Percentiles rank a stretch among this genome's conserved stretches.
Evolutionary conservation across 2,888 invertebrate genomes (phyloP).

Genomic region (Drosophila niveifrons): DNA sequence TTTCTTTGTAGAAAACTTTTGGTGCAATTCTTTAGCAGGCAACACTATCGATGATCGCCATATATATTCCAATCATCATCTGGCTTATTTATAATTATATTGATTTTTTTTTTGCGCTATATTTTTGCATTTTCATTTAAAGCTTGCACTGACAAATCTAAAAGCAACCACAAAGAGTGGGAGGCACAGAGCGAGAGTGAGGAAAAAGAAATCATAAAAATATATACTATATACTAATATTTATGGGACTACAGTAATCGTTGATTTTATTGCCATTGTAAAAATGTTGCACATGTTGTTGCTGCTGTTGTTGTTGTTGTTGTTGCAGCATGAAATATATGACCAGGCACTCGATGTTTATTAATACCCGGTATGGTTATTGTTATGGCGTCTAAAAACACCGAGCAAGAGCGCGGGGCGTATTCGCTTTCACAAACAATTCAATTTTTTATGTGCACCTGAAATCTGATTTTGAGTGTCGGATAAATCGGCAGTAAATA

Average conservation of each 20-base stretch:
- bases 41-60: background rate
- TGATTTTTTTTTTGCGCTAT: background rate
- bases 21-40: no score
- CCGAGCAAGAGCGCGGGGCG: background rate
- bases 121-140: conserved; percentile 20
- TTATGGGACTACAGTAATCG: conserved; percentile 76
- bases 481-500: background rate
- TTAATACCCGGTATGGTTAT: conserved; percentile 46
- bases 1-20: background rate
- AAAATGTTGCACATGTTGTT: conserved; percentile 44
- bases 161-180: conserved; percentile 6
- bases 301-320: conserved; percentile 23
- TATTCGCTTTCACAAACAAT: background rate
- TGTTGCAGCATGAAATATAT: conserved; percentile 47
- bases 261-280: conserved; percentile 67
- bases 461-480: background rate
- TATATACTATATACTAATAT: conserved; percentile 38
- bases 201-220: conserved; percentile 13
- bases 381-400: conserved; percentile 19
- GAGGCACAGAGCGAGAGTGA: background rate
- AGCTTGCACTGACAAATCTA: conserved; percentile 30
- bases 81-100: conserved; percentile 1
- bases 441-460: background rate
- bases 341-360: conserved; percentile 59
- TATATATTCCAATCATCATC: background rate